Percentiles rank a stretch among this genome's conserved stretches.
These are phyloP conservation scores for Setophaga coronata DNA, from an alignment of 2,113 vertebrate species.

Conservation along the genomic window DNA sequence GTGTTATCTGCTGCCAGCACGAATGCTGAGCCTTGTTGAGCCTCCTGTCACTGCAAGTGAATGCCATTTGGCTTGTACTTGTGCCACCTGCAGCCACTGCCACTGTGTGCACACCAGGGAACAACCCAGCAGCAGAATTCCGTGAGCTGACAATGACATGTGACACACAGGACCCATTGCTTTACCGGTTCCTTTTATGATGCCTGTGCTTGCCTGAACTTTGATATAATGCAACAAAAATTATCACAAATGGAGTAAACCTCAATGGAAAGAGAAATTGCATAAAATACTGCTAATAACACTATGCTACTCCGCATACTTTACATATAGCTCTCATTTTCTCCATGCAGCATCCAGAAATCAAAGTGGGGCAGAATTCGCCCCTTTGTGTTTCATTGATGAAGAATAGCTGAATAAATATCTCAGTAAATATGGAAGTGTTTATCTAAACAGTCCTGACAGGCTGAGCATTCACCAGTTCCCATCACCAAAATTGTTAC, in stretches of 20 bases:
- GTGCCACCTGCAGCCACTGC: not conserved
- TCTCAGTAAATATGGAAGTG: not conserved
- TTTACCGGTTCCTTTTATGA: not conserved
- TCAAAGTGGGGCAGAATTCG: not conserved
- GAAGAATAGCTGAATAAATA: not conserved
- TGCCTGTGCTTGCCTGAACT: not conserved
- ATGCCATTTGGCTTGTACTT: not conserved
- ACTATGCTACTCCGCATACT: not conserved
- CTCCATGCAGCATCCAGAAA: not conserved
- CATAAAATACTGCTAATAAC: rapidly evolving
- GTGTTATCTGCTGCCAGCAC: not conserved
- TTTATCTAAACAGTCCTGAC: not conserved
- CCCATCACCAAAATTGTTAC: not conserved
- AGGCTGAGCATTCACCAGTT: not conserved
- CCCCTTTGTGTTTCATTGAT: not conserved
- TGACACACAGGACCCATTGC: not conserved
- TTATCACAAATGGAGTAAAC: not conserved
- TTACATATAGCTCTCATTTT: not conserved
- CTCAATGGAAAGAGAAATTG: not conserved
- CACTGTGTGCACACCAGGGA: not conserved
- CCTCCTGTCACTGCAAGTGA: not conserved
- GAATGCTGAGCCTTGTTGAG: not conserved
- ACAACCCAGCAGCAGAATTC: not conserved
- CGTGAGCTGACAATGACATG: not conserved
- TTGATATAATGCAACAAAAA: not conserved